Conservation (phyloP, 1,140 invertebrate genomes). For the Cryptotermes secundus region DNA sequence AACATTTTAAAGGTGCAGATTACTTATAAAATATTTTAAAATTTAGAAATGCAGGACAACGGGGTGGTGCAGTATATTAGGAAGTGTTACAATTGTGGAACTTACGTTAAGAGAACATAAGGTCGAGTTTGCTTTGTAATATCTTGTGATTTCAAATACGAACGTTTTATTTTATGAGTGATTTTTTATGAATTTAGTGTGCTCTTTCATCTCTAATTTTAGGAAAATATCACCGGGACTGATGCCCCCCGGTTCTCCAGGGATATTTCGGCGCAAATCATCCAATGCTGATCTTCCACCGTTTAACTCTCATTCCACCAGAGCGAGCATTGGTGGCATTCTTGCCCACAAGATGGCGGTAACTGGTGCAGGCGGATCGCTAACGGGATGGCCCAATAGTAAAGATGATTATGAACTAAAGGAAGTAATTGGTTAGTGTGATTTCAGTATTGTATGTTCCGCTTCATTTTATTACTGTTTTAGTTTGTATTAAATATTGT, state of each 20-base stretch:
- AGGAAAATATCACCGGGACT: constrained; percentile 64
- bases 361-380: constrained; percentile 57
- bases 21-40: no score
- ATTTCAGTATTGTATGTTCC: background rate
- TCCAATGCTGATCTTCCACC: constrained; percentile 46
- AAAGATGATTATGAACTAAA: constrained; percentile 92
- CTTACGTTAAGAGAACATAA: background rate
- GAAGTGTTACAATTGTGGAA: background rate
- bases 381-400: constrained; percentile 81
- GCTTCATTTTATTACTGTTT: background rate
- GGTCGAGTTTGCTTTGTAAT: background rate
- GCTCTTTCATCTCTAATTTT: constrained; percentile 30
- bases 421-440: constrained; percentile 87
- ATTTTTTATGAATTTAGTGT: background rate
- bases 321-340: constrained; percentile 54
- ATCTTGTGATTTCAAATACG: background rate
- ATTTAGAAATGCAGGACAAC: no score
- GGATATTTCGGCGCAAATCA: constrained; percentile 64
- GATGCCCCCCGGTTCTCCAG: constrained; percentile 60
- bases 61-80: no score
- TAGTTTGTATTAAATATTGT: background rate
- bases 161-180: background rate
- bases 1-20: no score
- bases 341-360: constrained; percentile 71
- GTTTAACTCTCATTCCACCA: constrained; percentile 35